Evolutionary conservation across 92 coral and sea anemone genomes (phyloP).

Genomic region (Zoanthus sociatus): DNA sequence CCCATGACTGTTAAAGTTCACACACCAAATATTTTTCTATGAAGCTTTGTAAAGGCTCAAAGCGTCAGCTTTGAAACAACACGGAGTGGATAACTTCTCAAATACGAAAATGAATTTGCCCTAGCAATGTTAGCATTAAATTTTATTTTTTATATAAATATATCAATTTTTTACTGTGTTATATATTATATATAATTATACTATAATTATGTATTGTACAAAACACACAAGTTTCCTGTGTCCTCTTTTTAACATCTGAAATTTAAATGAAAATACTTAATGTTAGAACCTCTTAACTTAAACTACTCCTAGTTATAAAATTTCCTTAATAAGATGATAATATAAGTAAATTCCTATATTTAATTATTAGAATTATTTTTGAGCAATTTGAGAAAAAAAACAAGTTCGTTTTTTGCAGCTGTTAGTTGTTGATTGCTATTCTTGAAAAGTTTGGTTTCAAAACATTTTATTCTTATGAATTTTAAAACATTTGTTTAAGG

Average conservation of each 20-base stretch:
- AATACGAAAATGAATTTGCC: conserved; percentile 71
- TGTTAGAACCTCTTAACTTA: too few species aligned
- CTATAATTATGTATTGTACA: neutral
- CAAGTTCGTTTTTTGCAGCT: neutral
- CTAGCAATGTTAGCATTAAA: conserved; percentile 3
- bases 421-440: neutral
- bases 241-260: neutral
- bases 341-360: neutral
- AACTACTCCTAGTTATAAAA: neutral
- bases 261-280: neutral
- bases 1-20: too few species aligned
- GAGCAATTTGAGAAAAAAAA: neutral
- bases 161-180: conserved; percentile 35
- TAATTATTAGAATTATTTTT: neutral
- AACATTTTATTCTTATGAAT: neutral
- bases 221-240: neutral
- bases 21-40: too few species aligned
- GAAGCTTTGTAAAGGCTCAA: too few species aligned
- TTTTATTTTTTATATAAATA: conserved; percentile 35
- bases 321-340: neutral
- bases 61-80: too few species aligned
- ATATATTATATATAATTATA: conserved; percentile 19
- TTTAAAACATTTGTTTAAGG: neutral
- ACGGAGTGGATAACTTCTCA: conserved; percentile 97
- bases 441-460: neutral